Evolutionary conservation across 2,888 invertebrate species (phyloP), one percentile per base, ranked within the genome.

Genomic region (Barypeithes pellucidus): DNA sequence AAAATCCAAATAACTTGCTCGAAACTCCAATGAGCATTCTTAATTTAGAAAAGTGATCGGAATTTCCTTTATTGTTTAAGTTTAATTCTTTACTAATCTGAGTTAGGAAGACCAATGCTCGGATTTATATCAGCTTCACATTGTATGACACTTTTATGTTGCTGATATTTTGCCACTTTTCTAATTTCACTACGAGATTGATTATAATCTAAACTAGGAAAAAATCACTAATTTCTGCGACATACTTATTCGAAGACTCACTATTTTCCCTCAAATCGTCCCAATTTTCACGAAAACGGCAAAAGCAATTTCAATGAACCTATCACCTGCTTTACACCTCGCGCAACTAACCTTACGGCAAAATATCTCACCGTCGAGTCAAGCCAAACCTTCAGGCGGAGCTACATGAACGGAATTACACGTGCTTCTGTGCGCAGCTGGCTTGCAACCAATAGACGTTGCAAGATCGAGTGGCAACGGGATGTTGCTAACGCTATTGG

Each of bases 401-500:
- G 72, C 59, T 52, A 39, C 33, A 45, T 14, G 43, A 45, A 24
- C 22, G 33, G 18, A 33, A 52, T 36, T 57, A 61, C 43, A 59
- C 47, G 45, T 65, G 62, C 45, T 24, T 62, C 39, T 5, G 22
- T 59, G 85, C 82, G 85, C 81, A 78, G 77, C 69, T 65, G 66
- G 20, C 22, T 43, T 18, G 12, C 73, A n/a, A 33, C 85, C 86
- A 86, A 86, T 86, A 67, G 77, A 36, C 76, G 29, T 14, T 43
- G 59, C 54, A 67, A 69, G 73, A 75, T 78, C 67, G 72, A 67
- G 79, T 82, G 84, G 84, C 85, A 83, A 81, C 81, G 83, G 79
- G 84, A 83, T 84, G 84, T 83, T 83, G 82, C 45, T 77, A 73
- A 78, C 79, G 76, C 81, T 82, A 86, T 86, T 86, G 86, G 86